Percentiles rank a stretch among this genome's conserved stretches.
Evolutionary conservation across 2,888 invertebrate species (phyloP).

Genomic region (Andrena camellia): DNA sequence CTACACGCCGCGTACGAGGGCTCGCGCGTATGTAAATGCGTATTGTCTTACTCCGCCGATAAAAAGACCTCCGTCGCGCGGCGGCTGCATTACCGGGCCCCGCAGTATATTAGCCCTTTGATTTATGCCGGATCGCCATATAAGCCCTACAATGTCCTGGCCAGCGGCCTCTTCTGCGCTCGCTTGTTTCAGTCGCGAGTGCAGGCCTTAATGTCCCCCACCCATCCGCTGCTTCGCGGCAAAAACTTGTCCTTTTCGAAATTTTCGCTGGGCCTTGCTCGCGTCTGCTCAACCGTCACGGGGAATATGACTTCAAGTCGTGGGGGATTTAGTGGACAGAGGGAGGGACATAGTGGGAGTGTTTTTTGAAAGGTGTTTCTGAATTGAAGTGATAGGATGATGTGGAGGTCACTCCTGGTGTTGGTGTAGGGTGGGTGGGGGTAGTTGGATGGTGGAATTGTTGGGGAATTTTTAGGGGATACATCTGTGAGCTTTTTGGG

Average conservation of each 20-base stretch:
- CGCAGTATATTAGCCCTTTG: conserved; percentile 84
- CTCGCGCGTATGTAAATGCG: conserved; percentile 82
- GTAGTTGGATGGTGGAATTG: too few species aligned
- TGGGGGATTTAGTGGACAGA: background rate
- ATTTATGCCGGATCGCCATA: conserved; percentile 84
- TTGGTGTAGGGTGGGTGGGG: too few species aligned
- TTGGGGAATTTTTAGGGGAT: too few species aligned
- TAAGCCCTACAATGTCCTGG: conserved; percentile 81
- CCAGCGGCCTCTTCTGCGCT: conserved; percentile 35
- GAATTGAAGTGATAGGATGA: too few species aligned
- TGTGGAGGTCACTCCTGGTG: too few species aligned
- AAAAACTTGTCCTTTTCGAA: conserved; percentile 53
- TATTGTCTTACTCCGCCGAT: conserved; percentile 83
- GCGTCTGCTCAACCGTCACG: background rate
- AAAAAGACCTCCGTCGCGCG: conserved; percentile 81
- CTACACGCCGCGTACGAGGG: conserved; percentile 66
- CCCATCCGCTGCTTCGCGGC: background rate
- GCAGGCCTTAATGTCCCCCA: conserved; percentile 28
- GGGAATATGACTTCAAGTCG: background rate
- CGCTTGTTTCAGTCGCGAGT: conserved; percentile 17
- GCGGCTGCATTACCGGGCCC: conserved; percentile 79
- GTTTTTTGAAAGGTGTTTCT: too few species aligned
- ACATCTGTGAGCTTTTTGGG: too few species aligned
- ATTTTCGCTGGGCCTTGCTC: conserved; percentile 27
- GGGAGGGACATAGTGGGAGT: too few species aligned